Evolutionary conservation across 1,140 invertebrate genomes (phyloP), one percentile per base, ranked within the genome.

Genomic region (Drosophila navojoa): DNA sequence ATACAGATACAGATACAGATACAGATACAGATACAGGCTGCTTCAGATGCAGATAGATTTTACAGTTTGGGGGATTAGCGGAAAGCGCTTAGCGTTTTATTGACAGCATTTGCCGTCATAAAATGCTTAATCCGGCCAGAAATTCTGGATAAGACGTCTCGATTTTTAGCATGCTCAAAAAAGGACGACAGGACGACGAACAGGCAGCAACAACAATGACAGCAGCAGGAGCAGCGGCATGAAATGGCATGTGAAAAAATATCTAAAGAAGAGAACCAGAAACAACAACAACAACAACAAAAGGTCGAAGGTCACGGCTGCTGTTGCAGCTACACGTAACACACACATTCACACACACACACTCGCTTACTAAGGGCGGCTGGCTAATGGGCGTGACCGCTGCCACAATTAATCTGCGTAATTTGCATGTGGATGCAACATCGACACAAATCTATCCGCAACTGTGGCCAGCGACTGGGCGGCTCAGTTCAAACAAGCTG

Each of bases 51-150:
- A 47, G 40, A 15, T 44, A 44, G 19, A 49, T 25, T 7, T 38
- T 70, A 42, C 44, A 2, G 47, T 47, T 59, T 16, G 15, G 22
- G 61, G 35, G 71, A 78, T 82, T 80, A 69, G 66, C 40, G 40
- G 62, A 67, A 81, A 87, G 84, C 84, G 84, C 85, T 87, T 87
- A 87, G 84, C 69, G 85, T 87, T 87, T 87, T 87, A 87, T 87
- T 77, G 75, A 49, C 77, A 55, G 67, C 58, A 47, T 66, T 52
- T 63, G 76, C 42, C 52, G 42, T 54, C 71, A 70, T 84, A 87
- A 89, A 79, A 9, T 69, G 45, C 53, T 67, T 82, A 86, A 86
- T 86, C 82, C 78, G 61, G 62, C 62, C 54, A 44, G 16, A 70
- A 76, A 87, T 87, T 87, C 84, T 66, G 52, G 63, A 73, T 84